A percentile compares a stretch with the other conserved stretches of the same genome.
Evolutionary conservation across 2,113 vertebrate species (phyloP).

Genomic region (Condylura cristata): DNA sequence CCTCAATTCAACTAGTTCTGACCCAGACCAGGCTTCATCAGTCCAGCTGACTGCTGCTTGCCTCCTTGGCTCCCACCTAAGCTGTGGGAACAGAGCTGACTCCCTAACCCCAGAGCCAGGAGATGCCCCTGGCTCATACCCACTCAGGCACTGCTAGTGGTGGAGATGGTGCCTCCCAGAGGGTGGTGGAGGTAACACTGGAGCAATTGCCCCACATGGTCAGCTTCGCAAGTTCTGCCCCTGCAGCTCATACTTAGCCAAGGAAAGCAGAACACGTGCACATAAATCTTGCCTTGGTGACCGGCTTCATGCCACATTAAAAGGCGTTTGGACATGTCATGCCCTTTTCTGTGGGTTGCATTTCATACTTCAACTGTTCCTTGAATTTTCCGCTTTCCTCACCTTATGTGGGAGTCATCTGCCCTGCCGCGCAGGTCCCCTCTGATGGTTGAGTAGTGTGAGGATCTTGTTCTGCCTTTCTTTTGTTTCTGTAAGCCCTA

Average conservation of each 20-base stretch:
- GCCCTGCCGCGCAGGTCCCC: neutral
- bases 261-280: neutral
- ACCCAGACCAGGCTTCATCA: neutral
- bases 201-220: constrained; percentile 24
- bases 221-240: neutral
- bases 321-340: neutral
- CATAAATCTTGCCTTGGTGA: neutral
- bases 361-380: constrained; percentile 16
- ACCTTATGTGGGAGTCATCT: neutral
- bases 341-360: neutral
- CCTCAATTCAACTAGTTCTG: no score
- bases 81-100: neutral
- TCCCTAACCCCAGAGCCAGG: neutral
- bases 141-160: constrained; percentile 2
- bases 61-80: neutral
- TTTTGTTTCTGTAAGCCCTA: neutral
- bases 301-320: fast-evolving
- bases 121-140: neutral
- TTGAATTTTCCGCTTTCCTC: neutral
- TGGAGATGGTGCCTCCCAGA: neutral
- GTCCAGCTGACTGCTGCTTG: neutral
- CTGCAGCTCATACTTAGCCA: neutral
- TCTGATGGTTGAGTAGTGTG: neutral
- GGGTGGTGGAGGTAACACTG: neutral
- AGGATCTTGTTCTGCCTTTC: neutral